These are phyloP conservation scores for Daboia siamensis DNA, from an alignment of 2,113 vertebrate species.

Conservation along the genomic window DNA sequence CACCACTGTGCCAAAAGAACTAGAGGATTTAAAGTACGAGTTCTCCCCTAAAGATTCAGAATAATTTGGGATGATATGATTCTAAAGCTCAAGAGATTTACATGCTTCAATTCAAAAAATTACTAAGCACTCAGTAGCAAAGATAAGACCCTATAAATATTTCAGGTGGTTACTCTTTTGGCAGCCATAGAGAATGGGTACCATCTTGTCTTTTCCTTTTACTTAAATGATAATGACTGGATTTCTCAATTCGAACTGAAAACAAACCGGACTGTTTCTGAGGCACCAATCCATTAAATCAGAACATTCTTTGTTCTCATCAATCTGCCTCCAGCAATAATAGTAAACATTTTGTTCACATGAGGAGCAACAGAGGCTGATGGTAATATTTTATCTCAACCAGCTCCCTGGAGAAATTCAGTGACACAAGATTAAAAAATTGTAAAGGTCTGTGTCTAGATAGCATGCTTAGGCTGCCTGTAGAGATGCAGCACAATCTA, in stretches of 20 bases:
- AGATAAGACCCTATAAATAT: slow-evolving; percentile 74
- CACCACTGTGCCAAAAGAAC: not conserved
- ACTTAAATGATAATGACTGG: slow-evolving; percentile 20
- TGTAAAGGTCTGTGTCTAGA: not conserved
- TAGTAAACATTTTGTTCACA: slow-evolving; percentile 47
- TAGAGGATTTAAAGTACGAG: not conserved
- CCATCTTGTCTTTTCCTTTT: slow-evolving; percentile 44
- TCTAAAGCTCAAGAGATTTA: slow-evolving; percentile 62
- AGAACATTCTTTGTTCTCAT: slow-evolving; percentile 49
- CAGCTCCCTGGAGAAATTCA: not conserved
- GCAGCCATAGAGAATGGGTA: slow-evolving; percentile 51
- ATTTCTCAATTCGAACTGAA: slow-evolving; percentile 51
- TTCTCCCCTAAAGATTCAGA: slow-evolving; percentile 48
- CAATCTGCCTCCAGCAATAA: slow-evolving; percentile 59
- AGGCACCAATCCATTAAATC: slow-evolving; percentile 59
- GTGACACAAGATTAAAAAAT: not conserved
- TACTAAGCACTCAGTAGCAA: slow-evolving; percentile 67
- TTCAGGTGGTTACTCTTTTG: slow-evolving; percentile 57
- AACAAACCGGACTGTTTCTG: slow-evolving; percentile 45
- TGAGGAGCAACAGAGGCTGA: slow-evolving; percentile 34
- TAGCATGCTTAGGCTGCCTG: not conserved
- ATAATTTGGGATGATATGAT: slow-evolving; percentile 45
- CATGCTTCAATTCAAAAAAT: slow-evolving; percentile 57
- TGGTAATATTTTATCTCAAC: not conserved
- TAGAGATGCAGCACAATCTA: not conserved